Percentiles rank a stretch among this genome's conserved stretches.
Evolutionary conservation across 64 coral and sea anemone species (phyloP).

Genomic region (Dendronephthya gigantea): DNA sequence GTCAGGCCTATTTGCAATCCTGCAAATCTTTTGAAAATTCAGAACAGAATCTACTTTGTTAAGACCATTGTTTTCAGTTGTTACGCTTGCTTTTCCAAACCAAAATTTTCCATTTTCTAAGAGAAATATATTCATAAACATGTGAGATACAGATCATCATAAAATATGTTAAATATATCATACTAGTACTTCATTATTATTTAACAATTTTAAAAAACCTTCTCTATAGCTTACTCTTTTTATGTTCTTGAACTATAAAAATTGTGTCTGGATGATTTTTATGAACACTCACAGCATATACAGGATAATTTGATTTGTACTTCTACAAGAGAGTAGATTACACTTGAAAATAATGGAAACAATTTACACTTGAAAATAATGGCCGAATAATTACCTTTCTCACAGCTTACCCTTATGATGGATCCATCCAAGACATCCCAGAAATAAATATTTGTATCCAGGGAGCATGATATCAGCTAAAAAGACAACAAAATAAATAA

Average conservation of each 20-base stretch:
- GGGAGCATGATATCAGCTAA: conserved; percentile 60
- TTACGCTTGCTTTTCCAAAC: neutral
- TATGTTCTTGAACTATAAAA: conserved; percentile 47
- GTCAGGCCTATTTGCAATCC: neutral
- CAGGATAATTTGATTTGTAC: conserved; percentile 26
- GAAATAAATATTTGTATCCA: conserved; percentile 42
- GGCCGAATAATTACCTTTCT: neutral
- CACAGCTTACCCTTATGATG: conserved; percentile 52
- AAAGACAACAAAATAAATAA: neutral
- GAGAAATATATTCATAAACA: neutral
- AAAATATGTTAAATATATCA: neutral
- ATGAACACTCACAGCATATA: conserved; percentile 46
- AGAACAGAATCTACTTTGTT: neutral
- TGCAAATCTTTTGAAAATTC: neutral
- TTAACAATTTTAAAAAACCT: too few relatives aligned
- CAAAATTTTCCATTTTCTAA: neutral
- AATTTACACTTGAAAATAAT: neutral
- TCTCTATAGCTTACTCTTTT: conserved; percentile 3
- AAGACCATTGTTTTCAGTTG: neutral
- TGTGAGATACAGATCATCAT: neutral
- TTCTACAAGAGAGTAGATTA: conserved; percentile 33
- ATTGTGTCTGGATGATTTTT: conserved; percentile 50
- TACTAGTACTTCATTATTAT: neutral
- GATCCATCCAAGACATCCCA: conserved; percentile 84
- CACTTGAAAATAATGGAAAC: neutral